Percentiles rank a stretch among this genome's conserved stretches.
Evolutionary conservation across 2,888 invertebrate species (phyloP).

Genomic region (Eupeodes latifasciatus): DNA sequence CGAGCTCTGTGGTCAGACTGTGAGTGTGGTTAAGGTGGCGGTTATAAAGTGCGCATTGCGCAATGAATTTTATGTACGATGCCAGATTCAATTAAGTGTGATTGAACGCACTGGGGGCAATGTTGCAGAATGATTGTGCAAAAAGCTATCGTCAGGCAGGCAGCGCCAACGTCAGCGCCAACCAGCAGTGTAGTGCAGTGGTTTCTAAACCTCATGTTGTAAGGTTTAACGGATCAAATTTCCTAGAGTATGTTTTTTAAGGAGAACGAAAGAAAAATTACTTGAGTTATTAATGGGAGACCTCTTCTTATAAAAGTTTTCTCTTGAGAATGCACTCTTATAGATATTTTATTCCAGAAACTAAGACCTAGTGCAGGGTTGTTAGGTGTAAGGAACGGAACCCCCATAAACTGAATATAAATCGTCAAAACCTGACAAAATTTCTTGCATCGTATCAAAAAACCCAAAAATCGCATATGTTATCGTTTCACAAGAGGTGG

Average conservation of each 20-base stretch:
- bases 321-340: too few species aligned
- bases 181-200: background rate
- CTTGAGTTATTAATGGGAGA: too few species aligned
- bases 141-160: background rate
- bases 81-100: slow-evolving; percentile 72
- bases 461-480: too few species aligned
- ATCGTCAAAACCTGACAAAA: too few species aligned
- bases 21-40: slow-evolving; percentile 12
- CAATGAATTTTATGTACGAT: slow-evolving; percentile 68
- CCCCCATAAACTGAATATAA: too few species aligned
- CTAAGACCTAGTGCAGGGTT: too few species aligned
- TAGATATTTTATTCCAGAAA: too few species aligned
- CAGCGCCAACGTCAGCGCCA: background rate
- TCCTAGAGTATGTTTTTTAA: background rate
- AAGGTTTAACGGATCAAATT: slow-evolving; percentile 16
- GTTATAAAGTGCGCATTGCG: slow-evolving; percentile 61
- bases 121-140: slow-evolving; percentile 46
- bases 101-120: slow-evolving; percentile 67
- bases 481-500: too few species aligned
- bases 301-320: too few species aligned
- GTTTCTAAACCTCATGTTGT: slow-evolving; percentile 33
- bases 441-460: too few species aligned
- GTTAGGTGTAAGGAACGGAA: too few species aligned
- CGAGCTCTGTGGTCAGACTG: slow-evolving; percentile 40
- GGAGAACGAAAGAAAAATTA: background rate